phyloP scores from a whole-genome alignment of 2,113 vertebrate genomes.

The Tachuris rubrigastra region DNA sequence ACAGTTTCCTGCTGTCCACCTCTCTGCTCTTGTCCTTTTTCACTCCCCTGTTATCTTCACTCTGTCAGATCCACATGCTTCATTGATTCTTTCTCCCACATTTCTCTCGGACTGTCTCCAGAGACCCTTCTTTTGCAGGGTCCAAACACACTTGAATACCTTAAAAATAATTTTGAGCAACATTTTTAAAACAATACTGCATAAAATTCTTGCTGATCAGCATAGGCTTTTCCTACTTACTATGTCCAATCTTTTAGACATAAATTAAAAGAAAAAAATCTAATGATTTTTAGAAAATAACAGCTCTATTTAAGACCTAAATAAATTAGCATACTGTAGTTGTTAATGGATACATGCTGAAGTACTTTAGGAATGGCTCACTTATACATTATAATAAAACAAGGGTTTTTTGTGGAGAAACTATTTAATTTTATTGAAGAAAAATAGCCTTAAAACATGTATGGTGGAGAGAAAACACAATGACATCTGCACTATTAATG shows the following conservation, averaged over 20 bases:
- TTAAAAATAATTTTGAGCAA: neutral
- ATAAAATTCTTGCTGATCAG: neutral
- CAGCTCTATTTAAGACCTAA: neutral
- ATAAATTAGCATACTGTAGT: neutral
- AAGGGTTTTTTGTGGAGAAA: neutral
- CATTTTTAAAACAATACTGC: neutral
- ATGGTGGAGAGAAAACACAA: neutral
- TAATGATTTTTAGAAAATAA: neutral
- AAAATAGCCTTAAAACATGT: neutral
- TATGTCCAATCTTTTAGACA: neutral
- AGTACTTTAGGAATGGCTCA: neutral
- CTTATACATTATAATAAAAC: neutral
- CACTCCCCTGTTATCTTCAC: neutral
- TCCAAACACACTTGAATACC: neutral
- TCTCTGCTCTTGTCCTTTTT: neutral
- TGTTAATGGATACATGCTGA: neutral
- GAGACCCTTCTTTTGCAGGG: neutral
- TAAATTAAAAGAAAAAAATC: neutral
- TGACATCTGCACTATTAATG: neutral
- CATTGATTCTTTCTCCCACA: neutral
- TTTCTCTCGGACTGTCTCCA: neutral
- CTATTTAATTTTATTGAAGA: neutral
- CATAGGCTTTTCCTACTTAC: neutral
- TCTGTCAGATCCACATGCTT: neutral
- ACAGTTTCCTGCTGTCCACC: neutral